phyloP scores from a whole-genome alignment of 2,888 invertebrate genomes.

The Sussaba pulchella region DNA sequence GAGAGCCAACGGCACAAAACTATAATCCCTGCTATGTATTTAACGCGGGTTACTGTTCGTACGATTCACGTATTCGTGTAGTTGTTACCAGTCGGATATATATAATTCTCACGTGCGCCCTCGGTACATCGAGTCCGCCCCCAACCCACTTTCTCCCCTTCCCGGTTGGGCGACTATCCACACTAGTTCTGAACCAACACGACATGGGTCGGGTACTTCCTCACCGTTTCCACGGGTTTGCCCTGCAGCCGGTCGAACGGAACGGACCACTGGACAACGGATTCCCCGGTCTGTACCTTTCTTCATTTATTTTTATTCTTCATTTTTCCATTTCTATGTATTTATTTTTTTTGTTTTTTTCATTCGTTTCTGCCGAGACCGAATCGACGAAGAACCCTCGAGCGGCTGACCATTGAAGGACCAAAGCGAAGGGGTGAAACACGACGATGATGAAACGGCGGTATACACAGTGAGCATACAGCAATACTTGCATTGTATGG shows the following conservation, averaged over 20 bases:
- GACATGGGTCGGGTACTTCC: background rate
- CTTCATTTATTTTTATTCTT: background rate
- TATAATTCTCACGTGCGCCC: slow-evolving; percentile 27
- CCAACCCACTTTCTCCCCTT: too few relatives aligned
- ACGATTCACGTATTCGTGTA: background rate
- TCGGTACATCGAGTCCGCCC: background rate
- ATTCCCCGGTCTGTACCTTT: background rate
- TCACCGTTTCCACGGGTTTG: background rate
- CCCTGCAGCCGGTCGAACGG: background rate
- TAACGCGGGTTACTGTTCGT: background rate
- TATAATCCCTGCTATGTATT: slow-evolving; percentile 20
- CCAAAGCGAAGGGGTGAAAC: background rate
- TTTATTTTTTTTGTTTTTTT: background rate
- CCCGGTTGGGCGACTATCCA: too few relatives aligned
- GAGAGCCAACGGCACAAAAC: slow-evolving; percentile 48
- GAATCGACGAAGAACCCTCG: background rate
- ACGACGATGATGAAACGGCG: background rate
- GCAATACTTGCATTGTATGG: background rate
- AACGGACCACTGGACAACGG: slow-evolving; percentile 2
- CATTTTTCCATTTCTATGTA: background rate
- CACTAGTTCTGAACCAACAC: background rate
- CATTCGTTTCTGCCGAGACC: background rate
- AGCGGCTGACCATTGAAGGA: background rate
- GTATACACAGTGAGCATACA: background rate
- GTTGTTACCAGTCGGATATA: background rate